phyloP scores from a whole-genome alignment of 2,888 invertebrate species.

The Heliothis peltigera region DNA sequence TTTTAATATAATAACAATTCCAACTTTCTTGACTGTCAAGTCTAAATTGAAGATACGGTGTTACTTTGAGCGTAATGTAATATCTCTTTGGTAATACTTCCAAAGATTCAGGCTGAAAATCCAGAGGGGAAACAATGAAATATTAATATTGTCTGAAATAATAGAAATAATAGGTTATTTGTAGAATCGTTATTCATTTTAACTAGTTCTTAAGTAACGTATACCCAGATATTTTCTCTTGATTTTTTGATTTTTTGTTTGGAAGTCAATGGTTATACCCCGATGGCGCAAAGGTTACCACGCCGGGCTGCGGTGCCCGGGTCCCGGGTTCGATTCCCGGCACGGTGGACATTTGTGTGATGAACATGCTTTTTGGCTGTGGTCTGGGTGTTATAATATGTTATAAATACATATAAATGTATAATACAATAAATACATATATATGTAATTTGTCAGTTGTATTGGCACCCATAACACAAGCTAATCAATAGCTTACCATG shows the following conservation, averaged over 20 bases:
- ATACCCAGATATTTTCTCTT: neutral
- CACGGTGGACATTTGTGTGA: no score
- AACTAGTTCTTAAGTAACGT: neutral
- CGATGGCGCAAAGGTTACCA: no score
- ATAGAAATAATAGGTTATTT: neutral
- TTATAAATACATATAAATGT: no score
- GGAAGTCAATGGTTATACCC: no score
- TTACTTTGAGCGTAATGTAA: constrained; percentile 2
- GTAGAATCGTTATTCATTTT: neutral
- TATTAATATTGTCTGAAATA: constrained; percentile 3
- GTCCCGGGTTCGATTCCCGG: no score
- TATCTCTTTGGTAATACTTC: neutral
- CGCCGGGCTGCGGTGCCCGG: no score
- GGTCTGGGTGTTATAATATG: no score
- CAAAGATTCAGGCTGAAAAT: neutral
- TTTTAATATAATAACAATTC: neutral
- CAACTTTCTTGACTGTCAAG: constrained; percentile 6
- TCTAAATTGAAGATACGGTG: constrained; percentile 2
- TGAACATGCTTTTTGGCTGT: no score
- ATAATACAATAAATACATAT: no score
- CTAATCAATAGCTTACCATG: no score
- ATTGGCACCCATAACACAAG: no score
- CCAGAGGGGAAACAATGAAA: constrained; percentile 2
- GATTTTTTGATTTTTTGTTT: neutral
- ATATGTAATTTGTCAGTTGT: no score